A percentile compares a stretch with the other conserved stretches of the same genome.
Evolutionary conservation across 1,140 invertebrate species (phyloP).

Genomic region (Apolygus lucorum): DNA sequence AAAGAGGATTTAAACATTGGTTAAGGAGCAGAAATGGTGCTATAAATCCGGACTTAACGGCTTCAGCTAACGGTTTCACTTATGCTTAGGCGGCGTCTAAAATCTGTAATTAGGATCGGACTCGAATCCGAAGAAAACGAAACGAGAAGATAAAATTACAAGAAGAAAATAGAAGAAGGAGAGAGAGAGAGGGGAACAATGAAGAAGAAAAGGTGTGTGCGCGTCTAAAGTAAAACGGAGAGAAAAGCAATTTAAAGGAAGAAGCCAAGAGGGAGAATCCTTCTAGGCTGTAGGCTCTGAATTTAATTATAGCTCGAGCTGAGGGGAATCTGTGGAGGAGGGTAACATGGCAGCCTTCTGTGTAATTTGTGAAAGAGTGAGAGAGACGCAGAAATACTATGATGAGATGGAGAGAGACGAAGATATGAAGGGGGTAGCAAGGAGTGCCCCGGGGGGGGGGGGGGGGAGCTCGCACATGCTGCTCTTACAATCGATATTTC

Average conservation of each 20-base stretch:
- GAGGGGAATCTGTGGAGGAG: neutral
- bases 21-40: too few relatives aligned
- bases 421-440: conserved; percentile 23
- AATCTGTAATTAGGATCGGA: too few relatives aligned
- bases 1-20: too few relatives aligned
- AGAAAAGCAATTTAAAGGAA: conserved; percentile 12
- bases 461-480: conserved; percentile 25
- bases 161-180: too few relatives aligned
- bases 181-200: too few relatives aligned
- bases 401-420: neutral
- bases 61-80: too few relatives aligned
- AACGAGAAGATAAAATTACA: too few relatives aligned
- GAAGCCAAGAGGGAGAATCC: neutral
- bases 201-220: too few relatives aligned
- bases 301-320: conserved; percentile 28
- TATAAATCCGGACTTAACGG: too few relatives aligned
- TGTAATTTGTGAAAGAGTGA: conserved; percentile 31
- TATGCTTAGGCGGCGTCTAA: too few relatives aligned
- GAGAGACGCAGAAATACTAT: neutral
- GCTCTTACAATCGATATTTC: conserved; percentile 30
- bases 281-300: conserved; percentile 18
- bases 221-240: too few relatives aligned
- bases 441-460: neutral
- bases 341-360: neutral
- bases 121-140: too few relatives aligned